Conservation (phyloP, 1,140 invertebrate species). For the Venustaconcha ellipsiformis region DNA sequence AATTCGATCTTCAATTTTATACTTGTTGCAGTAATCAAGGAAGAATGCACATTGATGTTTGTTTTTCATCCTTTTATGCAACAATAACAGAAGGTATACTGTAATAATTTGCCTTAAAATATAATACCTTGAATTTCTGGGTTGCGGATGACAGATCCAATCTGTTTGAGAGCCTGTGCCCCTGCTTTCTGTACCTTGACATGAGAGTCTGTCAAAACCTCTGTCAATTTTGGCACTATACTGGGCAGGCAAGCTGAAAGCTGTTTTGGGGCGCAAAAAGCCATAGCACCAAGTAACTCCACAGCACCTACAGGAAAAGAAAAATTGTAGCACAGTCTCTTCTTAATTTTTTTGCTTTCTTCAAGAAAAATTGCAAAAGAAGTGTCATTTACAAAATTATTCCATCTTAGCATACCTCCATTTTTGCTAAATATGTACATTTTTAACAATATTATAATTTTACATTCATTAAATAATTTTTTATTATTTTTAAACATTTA, state of each 20-base stretch:
- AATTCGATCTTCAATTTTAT: too few species aligned
- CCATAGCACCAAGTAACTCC: conserved; percentile 91
- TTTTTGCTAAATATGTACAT: too few species aligned
- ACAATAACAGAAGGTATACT: too few species aligned
- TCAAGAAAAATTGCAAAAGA: too few species aligned
- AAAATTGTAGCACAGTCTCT: neutral
- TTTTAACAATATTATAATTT: too few species aligned
- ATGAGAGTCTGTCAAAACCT: conserved; percentile 97
- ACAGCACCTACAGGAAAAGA: conserved; percentile 81
- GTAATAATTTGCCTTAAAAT: neutral
- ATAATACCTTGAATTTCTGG: conserved; percentile 93
- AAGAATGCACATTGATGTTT: too few species aligned
- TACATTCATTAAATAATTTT: too few species aligned
- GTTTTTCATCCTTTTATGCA: too few species aligned
- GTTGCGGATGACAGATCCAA: conserved; percentile 98
- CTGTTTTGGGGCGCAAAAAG: conserved; percentile 98
- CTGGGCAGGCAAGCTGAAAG: conserved; percentile 96
- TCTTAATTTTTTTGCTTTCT: neutral
- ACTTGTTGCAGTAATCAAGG: too few species aligned
- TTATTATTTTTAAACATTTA: too few species aligned
- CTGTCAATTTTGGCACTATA: conserved; percentile 98
- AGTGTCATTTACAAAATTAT: too few species aligned
- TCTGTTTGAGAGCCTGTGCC: conserved; percentile 93
- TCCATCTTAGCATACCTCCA: too few species aligned
- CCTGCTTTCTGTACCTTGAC: conserved; percentile 98